Base-by-base conservation (phyloP, 1,140 invertebrate species). In the Drosophila obscura region DNA sequence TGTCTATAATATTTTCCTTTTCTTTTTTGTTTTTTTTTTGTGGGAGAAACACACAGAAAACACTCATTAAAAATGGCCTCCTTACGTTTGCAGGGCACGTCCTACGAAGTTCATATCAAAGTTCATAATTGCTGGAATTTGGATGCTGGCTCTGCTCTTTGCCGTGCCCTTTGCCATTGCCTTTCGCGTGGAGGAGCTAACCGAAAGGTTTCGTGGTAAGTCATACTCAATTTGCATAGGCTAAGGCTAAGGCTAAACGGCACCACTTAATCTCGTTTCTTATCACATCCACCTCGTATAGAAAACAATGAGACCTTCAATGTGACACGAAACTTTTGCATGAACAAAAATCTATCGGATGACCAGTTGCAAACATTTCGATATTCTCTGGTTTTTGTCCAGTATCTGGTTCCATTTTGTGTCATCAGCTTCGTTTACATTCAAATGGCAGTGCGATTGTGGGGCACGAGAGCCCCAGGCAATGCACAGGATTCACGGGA, bases 351-450 rank as follows among this genome's bases (percentile, higher is more conserved):
- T 57, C 84, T 95, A 2, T 92, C 93, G 2, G 87, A 93, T 1
- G 77, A 91, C n/a, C 90, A 93, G n/a, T 93, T 95, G 92, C 87
- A 93, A 66, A 91, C 91, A 1, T 95, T 95, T 89, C 85, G 93
- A 4, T 92, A 93, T 16, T 77, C 93, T 0, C 80, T 96, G 45
- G 93, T 95, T 2, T 90, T 93, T 68, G 87, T 92, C 19, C 95
- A 97, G 93, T 97, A 97, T 91, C 91, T 96, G 41, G 94, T 95
- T 24, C 96, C 96, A 1, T 93, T 97, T 26, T 93, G 93, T 57
- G 94, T 97, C 51, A 97, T 97, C 79, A 95, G 94, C 22, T 96
- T 94, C 74, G 96, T 96, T 1, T 97, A 97, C 90, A 93, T 94
- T n/a, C 93, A 96, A 68, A 96, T 97, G 94, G 95, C 94, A 0